Conservation (phyloP, 1,140 invertebrate species). For the Drosophila sp. region DNA sequence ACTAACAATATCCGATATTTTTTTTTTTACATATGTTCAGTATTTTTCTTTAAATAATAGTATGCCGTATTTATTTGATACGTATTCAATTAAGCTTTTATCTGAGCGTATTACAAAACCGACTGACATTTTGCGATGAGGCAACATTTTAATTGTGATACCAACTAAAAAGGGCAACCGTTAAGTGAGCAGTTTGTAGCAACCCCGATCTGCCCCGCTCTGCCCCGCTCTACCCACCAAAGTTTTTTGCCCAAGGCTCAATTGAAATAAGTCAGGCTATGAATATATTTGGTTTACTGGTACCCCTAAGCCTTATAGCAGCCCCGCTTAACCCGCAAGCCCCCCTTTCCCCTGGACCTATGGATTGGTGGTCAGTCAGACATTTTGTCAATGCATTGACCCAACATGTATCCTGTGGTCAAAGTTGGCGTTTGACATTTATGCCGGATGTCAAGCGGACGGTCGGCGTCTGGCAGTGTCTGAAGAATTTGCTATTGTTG, state of each 20-base stretch:
- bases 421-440: slow-evolving; percentile 82
- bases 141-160: slow-evolving; percentile 39
- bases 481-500: slow-evolving; percentile 51
- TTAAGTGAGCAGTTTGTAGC: slow-evolving; percentile 44
- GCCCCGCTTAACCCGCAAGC: neutral
- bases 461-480: slow-evolving; percentile 43
- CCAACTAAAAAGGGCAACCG: slow-evolving; percentile 34
- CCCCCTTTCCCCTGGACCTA: neutral
- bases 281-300: slow-evolving; percentile 71
- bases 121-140: neutral
- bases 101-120: neutral
- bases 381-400: slow-evolving; percentile 66
- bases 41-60: neutral
- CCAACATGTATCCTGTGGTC: slow-evolving; percentile 73
- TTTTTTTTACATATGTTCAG: neutral
- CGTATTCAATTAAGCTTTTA: neutral
- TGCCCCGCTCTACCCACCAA: neutral
- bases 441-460: slow-evolving; percentile 75
- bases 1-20: no score
- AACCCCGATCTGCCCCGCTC: neutral
- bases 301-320: neutral
- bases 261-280: slow-evolving; percentile 61
- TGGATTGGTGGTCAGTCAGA: slow-evolving; percentile 10
- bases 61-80: slow-evolving; percentile 1
- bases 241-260: slow-evolving; percentile 6